Evolutionary conservation across 1,140 invertebrate species (phyloP).

Genomic region (Aradophagus sp.): DNA sequence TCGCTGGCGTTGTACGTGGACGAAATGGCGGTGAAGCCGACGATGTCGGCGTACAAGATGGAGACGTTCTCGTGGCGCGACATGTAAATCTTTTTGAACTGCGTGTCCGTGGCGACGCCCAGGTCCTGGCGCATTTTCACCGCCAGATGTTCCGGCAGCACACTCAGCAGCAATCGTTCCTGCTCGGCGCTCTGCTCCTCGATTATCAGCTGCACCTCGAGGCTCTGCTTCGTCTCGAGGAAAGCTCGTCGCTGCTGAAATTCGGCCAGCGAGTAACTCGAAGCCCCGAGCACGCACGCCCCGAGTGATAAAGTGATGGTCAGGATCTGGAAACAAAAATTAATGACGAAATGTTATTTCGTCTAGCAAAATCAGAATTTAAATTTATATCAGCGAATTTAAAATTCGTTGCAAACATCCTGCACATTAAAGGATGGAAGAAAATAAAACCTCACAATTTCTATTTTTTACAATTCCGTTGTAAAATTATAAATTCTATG

Average conservation of each 20-base stretch:
- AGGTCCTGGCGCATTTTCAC: conserved; percentile 95
- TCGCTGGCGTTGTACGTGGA: conserved; percentile 95
- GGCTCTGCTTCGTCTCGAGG: conserved; percentile 91
- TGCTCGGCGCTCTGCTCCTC: conserved; percentile 94
- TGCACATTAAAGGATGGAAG: no score
- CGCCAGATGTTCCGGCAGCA: conserved; percentile 95
- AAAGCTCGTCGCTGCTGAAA: conserved; percentile 91
- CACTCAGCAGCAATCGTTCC: conserved; percentile 92
- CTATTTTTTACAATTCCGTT: no score
- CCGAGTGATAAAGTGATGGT: conserved; percentile 78
- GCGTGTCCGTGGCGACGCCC: conserved; percentile 88
- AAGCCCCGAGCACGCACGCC: conserved; percentile 80
- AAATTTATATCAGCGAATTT: no score
- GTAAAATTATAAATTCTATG: no score
- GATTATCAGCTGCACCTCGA: conserved; percentile 92
- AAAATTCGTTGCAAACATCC: no score
- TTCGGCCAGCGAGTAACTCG: conserved; percentile 88
- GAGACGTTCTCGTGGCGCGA: conserved; percentile 97
- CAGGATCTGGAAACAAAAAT: conserved; percentile 72
- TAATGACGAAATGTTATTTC: no score
- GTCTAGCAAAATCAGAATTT: no score
- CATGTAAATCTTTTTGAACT: conserved; percentile 99
- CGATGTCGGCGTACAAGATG: conserved; percentile 94
- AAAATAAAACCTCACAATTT: no score
- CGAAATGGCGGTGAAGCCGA: conserved; percentile 95